Evolutionary conservation across 2,113 vertebrate genomes (phyloP), one percentile per base, ranked within the genome.

Genomic region (Odontesthes bonariensis): DNA sequence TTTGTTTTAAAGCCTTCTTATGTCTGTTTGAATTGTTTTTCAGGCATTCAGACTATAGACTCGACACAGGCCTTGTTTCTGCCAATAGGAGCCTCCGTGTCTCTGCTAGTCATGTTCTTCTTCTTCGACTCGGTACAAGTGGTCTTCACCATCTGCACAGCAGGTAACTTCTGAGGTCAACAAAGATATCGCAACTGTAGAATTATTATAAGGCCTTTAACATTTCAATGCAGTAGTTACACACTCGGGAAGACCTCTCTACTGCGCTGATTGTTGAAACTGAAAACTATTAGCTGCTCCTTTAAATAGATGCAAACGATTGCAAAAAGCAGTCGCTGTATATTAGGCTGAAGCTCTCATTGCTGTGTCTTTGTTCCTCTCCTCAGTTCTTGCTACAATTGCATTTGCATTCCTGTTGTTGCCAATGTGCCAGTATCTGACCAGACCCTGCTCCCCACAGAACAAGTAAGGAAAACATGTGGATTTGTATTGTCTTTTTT

Each of bases 401-500:
- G 98, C 98, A 72, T 99, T 99, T 87, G 98, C 98, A 90, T 99
- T 99, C 90, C 97, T 99, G 64, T 94, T 99, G 91, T 93, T 99
- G 93, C 98, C 98, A 54, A 99, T 99, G 98, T 99, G 98, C 96
- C 98, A 99, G 96, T 99, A 99, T 94, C 95, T 99, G 95, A 99
- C 98, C 90, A 95, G 96, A 90, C 98, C 98, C 86, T 99, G 98
- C 91, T 96, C 98, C 53, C 96, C 98, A 85, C 97, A 97, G 87
- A 99, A 99, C 96, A 99, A 99, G 98, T 98, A 95, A 96, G 97
- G 71, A 85, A 35, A 46, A 44, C 47, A 8, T 23, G 38, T 66
- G 17, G 27, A 53, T 44, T 74, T 8, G 77, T 47, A 38, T 10
- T 8, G 35, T 38, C 10, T 38, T 38, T 10, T 27, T n/a, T n/a